Evolutionary conservation across 1,140 invertebrate species (phyloP).

Genomic region (Bactericera cockerelli): DNA sequence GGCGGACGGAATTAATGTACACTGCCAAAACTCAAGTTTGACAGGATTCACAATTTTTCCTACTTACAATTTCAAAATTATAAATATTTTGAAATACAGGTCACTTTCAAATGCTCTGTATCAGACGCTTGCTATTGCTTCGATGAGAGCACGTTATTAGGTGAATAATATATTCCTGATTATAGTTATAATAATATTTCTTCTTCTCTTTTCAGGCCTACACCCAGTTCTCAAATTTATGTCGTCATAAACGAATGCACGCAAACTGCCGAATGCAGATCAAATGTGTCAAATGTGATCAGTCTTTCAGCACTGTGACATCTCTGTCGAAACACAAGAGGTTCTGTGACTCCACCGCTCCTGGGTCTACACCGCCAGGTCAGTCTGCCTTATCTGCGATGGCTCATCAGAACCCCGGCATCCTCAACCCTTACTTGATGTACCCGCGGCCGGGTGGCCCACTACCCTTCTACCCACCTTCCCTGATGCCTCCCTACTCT

Average conservation of each 20-base stretch:
- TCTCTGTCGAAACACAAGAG: conserved; percentile 69
- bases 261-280: conserved; percentile 73
- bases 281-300: conserved; percentile 82
- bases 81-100: no score
- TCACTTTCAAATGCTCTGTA: no score
- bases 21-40: no score
- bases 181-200: no score
- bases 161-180: no score
- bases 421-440: conserved; percentile 48
- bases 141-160: no score
- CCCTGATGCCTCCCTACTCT: conserved; percentile 41
- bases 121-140: no score
- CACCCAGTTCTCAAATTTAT: conserved; percentile 99
- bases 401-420: conserved; percentile 33
- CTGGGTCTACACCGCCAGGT: conserved; percentile 8
- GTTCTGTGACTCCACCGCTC: conserved; percentile 53
- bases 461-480: conserved; percentile 41
- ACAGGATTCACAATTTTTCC: no score
- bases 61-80: no score
- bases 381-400: conserved; percentile 17
- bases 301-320: conserved; percentile 76
- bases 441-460: conserved; percentile 36
- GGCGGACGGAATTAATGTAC: no score
- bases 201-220: conserved; percentile 71
- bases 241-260: conserved; percentile 98